Conservation (phyloP, 2,888 invertebrate genomes). For the Panopea generosa region DNA sequence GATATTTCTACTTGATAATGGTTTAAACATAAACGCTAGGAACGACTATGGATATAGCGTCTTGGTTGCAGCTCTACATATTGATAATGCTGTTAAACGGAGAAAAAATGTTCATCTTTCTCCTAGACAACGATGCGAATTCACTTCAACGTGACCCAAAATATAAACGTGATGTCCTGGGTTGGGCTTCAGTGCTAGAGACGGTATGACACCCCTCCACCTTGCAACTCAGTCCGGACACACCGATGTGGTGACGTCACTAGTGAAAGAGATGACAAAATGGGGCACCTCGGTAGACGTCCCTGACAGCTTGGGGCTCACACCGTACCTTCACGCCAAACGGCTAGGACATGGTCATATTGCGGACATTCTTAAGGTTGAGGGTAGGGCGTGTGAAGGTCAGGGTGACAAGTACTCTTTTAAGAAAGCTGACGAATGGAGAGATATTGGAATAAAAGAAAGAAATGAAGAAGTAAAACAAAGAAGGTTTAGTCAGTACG, state of each 20-base stretch:
- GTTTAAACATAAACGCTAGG: constrained; percentile 67
- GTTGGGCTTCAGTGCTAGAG: constrained; percentile 78
- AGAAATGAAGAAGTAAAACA: constrained; percentile 62
- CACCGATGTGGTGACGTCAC: constrained; percentile 65
- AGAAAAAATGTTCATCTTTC: constrained; percentile 74
- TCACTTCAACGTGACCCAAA: constrained; percentile 65
- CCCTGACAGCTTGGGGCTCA: constrained; percentile 77
- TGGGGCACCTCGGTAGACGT: constrained; percentile 79
- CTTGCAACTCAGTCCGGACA: constrained; percentile 76
- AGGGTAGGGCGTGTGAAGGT: constrained; percentile 71
- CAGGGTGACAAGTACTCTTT: constrained; percentile 71
- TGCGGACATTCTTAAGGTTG: constrained; percentile 67
- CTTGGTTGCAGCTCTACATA: constrained; percentile 77
- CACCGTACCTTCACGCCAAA: constrained; percentile 80
- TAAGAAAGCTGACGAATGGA: constrained; percentile 76
- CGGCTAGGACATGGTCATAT: constrained; percentile 75
- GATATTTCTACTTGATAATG: constrained; percentile 73
- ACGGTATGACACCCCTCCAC: constrained; percentile 80
- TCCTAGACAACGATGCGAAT: constrained; percentile 74
- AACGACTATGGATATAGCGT: constrained; percentile 77
- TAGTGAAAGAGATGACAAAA: constrained; percentile 72
- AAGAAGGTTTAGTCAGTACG: constrained; percentile 52
- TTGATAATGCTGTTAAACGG: constrained; percentile 71
- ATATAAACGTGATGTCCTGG: constrained; percentile 70
- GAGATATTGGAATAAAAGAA: constrained; percentile 74